Base-by-base conservation (phyloP, 2,888 invertebrate species). In the Acrobasis consociella region DNA sequence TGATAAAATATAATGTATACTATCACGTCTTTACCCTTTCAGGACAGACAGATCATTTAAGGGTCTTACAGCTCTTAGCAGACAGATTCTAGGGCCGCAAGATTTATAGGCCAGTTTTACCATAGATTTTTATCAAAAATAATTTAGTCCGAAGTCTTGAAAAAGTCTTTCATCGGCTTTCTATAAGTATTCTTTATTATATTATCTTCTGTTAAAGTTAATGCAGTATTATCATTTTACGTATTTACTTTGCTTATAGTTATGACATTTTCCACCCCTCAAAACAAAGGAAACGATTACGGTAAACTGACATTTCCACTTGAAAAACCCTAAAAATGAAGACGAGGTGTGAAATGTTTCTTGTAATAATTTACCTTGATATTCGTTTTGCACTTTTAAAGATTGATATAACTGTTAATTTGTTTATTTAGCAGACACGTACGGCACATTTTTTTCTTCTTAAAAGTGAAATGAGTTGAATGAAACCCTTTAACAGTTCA, bases 231-330 rank as follows among this genome's bases (percentile, higher is more conserved):
- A 42, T 42, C 2, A 10, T 42, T 11, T 10, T 42, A 11, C 11
- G 13, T 42, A 5, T 10, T 13, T 46, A 42, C 10, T 3, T 11
- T 13, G 13, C 11, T 42, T 42, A 42, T 10, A 42, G 13, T 11
- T 13, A 9, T 67, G 71, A 59, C 69, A 73, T 73, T 71, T 68
- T 58, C 58, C 62, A 66, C 67, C 69, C 70, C 62, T 52, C 61
- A 49, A 60, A 8, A 53, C 5, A 13, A 46, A 46, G 46, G 46
- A 46, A 22, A 10, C 31, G 31, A 17, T 17, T 11, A 31, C 52
- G 52, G 5, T 11, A 46, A 52, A 52, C 31, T 22, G 52, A 17
- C 10, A 17, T 22, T 52, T 52, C 8, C 17, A 52, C 13, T 52
- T 31, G 31, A 31, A 31, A 31, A 31, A 31, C 7, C 22, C 31